Base-by-base conservation (phyloP, 2,797 vertebrate genomes). In the Neosilurus hyrtlii region DNA sequence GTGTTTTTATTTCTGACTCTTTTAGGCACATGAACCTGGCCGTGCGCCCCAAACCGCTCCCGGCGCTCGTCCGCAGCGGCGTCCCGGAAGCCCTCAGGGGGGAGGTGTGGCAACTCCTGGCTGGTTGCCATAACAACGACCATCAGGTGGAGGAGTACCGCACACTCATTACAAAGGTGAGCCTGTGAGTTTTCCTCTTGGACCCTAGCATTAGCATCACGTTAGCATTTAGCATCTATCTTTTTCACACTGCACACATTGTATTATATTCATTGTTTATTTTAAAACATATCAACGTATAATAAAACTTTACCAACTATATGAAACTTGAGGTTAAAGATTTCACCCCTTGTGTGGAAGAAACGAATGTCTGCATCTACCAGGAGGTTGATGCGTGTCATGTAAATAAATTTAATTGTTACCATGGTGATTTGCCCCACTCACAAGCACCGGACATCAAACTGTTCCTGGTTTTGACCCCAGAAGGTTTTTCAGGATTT, bases 21-120 rank as follows among this genome's bases (percentile, higher is more conserved):
- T 30, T 70, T 76, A 99, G 97, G 98, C 98, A 99, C 89, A 90
- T 97, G 91, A 99, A 99, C 87, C 86, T 99, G 86, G 96, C 96
- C 0, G 97, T 99, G 85, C 95, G 98, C 81, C 98, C 98, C 2
- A 96, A 95, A 87, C 95, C 96, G 49, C 92, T 99, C 70, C 94
- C 96, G 0, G 92, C 97, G 0, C 82, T 99, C 89, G 98, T 99
- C 87, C 95, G 98, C 22, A 98, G 96, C 0, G 98, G 98, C 0
- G 96, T 99, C 35, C 98, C 98, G 0, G 98, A 99, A 90, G 98
- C 98, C 35, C 96, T 99, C 8, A 91, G 97, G 9, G 98, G 98
- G 11, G 97, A 99, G 88, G 98, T 99, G 87, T 99, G 98, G 98
- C 98, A 99, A 92, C 91, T 99, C 81, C 94, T 99, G 86, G 97